Evolutionary conservation across 2,888 invertebrate genomes (phyloP), one percentile per base, ranked within the genome.

Genomic region (Mesochorus sp.): DNA sequence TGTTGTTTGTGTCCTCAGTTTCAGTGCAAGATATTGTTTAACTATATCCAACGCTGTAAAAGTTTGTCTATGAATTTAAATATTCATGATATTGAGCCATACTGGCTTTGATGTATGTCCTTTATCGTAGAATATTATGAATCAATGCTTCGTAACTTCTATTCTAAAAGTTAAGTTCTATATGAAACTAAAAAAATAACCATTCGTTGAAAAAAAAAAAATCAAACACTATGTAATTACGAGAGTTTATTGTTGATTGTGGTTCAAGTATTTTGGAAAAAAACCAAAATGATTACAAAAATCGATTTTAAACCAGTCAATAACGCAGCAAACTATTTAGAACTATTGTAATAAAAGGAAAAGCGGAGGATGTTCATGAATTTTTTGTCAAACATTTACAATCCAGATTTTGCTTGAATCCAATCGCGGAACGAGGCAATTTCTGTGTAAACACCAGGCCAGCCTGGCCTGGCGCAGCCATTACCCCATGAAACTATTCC

Each of bases 381-480:
- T 51, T 5, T 21, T 3, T 21, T 21, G 12, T 2, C 1, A 2
- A 8, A n/a, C n/a, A 42, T 5, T 79, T 76, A 82, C 47, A 81
- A 8, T 24, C 80, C 80, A 28, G 74, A 80, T 26, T 81, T 80
- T 4, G 73, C 31, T 0, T 53, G 39, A 47, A 87, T 85, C 86
- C 86, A 87, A 37, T 84, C 86, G 0, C 92, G 92, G 91, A 92
- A 93, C 0, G 92, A 91, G 0, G 93, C 92, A 0, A 93, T 86
- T 0, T 93, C 93, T n/a, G 92, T 92, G 3, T 93, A 88, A 66
- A 91, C 92, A 2, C 91, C 91, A 0, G 92, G 87, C 76, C 91
- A 84, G 0, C 92, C 88, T 0, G 93, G 80, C 0, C 92, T 92
- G 3, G 93, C 93, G 1, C 93, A 93, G 8, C 93, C 93, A 80